A percentile compares a stretch with the other conserved stretches of the same genome.
Conservation (phyloP, 2,797 vertebrate genomes). For the Sciaenops ocellatus region DNA sequence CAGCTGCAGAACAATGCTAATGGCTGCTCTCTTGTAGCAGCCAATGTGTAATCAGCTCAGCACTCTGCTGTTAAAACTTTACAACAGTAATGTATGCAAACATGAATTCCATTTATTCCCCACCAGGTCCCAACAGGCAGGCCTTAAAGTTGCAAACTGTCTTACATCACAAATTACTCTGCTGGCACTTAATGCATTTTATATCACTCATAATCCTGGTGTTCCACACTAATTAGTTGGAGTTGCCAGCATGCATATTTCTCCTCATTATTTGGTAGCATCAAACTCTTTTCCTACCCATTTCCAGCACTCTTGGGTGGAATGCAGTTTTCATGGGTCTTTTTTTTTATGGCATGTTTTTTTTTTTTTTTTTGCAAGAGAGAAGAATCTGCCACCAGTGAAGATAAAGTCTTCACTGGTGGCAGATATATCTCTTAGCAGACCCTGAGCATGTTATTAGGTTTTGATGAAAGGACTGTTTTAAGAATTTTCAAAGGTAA, state of each 20-base stretch:
- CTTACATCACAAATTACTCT: slow-evolving; percentile 84
- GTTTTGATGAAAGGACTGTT: slow-evolving; percentile 51
- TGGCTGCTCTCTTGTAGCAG: slow-evolving; percentile 73
- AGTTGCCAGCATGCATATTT: slow-evolving; percentile 81
- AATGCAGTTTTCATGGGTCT: slow-evolving; percentile 65
- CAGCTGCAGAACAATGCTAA: slow-evolving; percentile 83
- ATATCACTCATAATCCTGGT: slow-evolving; percentile 86
- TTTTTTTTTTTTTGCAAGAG: slow-evolving; percentile 42
- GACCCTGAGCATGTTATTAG: slow-evolving; percentile 44
- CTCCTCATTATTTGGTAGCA: slow-evolving; percentile 79
- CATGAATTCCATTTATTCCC: slow-evolving; percentile 84
- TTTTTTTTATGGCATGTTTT: slow-evolving; percentile 42
- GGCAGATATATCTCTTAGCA: slow-evolving; percentile 50
- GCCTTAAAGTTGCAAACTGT: slow-evolving; percentile 84
- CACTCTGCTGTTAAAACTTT: slow-evolving; percentile 79
- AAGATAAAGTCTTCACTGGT: slow-evolving; percentile 41
- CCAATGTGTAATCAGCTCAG: slow-evolving; percentile 81
- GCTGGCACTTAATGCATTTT: slow-evolving; percentile 83
- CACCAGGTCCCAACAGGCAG: slow-evolving; percentile 81
- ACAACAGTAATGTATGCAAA: slow-evolving; percentile 85
- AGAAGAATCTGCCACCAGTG: slow-evolving; percentile 25
- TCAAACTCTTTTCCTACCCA: slow-evolving; percentile 65
- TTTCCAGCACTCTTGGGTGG: slow-evolving; percentile 70
- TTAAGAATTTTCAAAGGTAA: slow-evolving; percentile 46
- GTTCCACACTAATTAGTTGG: slow-evolving; percentile 84